Evolutionary conservation across 2,797 vertebrate genomes (phyloP).

Genomic region (Holocentrus rufus): DNA sequence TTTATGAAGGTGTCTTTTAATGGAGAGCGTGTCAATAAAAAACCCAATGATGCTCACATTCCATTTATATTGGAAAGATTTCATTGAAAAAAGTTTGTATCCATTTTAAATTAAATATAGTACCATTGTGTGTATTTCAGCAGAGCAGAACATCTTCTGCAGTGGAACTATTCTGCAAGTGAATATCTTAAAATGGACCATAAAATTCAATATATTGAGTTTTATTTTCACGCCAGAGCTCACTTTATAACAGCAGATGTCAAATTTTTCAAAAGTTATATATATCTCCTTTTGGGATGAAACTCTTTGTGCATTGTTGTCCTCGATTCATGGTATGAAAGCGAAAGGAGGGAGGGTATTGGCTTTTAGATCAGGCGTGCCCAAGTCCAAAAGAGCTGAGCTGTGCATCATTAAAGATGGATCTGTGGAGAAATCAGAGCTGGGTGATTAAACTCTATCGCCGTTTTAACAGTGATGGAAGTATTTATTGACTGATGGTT

Average conservation of each 20-base stretch:
- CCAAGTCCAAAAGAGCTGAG: slow-evolving; percentile 42
- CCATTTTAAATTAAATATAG: too few relatives aligned
- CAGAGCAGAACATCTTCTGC: slow-evolving; percentile 1
- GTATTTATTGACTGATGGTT: slow-evolving; percentile 66
- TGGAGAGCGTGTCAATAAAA: slow-evolving; percentile 8
- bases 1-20: slow-evolving; percentile 14
- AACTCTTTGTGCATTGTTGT: slow-evolving; percentile 9
- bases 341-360: neutral
- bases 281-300: slow-evolving; percentile 11
- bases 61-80: neutral
- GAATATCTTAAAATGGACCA: neutral
- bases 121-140: neutral
- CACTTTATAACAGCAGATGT: neutral
- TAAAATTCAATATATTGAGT: neutral
- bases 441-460: slow-evolving; percentile 58
- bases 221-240: neutral
- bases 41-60: slow-evolving; percentile 2
- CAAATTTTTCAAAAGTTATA: slow-evolving; percentile 11
- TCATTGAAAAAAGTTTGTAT: too few relatives aligned
- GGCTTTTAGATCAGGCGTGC: slow-evolving; percentile 27
- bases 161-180: neutral
- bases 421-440: slow-evolving; percentile 49
- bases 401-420: slow-evolving; percentile 27
- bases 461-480: slow-evolving; percentile 53
- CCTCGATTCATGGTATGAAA: neutral